A percentile compares a stretch with the other conserved stretches of the same genome.
Conservation (phyloP, 1,140 invertebrate genomes). For the Ceratosolen fusciceps region DNA sequence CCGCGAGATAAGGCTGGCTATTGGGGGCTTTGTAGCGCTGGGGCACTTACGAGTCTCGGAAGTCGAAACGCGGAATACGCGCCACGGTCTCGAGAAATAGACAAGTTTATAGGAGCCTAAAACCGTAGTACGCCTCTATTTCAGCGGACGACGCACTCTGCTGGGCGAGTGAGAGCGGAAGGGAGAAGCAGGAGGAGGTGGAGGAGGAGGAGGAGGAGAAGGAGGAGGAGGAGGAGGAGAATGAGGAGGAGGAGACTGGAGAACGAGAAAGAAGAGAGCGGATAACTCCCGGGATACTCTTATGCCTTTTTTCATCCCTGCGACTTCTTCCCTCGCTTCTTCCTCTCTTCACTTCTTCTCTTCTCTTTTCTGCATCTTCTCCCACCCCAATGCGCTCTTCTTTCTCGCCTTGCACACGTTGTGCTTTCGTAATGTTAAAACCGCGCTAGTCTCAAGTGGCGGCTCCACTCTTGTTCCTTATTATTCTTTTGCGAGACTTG, state of each 20-base stretch:
- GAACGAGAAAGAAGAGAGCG: neutral
- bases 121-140: conserved; percentile 1
- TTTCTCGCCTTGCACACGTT: neutral
- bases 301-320: neutral
- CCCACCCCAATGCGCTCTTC: neutral
- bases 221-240: no score
- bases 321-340: no score
- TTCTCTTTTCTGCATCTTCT: neutral
- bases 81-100: neutral
- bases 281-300: conserved; percentile 4
- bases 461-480: neutral
- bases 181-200: no score
- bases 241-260: no score
- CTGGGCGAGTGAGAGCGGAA: no score
- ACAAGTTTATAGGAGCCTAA: conserved; percentile 25
- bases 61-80: neutral
- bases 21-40: neutral
- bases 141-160: neutral
- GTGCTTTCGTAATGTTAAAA: conserved; percentile 11
- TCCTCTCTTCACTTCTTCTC: neutral
- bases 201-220: no score
- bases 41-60: neutral
- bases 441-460: neutral
- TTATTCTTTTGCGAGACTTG: neutral
- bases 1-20: neutral